Evolutionary conservation across 64 coral and sea anemone genomes (phyloP).

Genomic region (Montipora foliosa): DNA sequence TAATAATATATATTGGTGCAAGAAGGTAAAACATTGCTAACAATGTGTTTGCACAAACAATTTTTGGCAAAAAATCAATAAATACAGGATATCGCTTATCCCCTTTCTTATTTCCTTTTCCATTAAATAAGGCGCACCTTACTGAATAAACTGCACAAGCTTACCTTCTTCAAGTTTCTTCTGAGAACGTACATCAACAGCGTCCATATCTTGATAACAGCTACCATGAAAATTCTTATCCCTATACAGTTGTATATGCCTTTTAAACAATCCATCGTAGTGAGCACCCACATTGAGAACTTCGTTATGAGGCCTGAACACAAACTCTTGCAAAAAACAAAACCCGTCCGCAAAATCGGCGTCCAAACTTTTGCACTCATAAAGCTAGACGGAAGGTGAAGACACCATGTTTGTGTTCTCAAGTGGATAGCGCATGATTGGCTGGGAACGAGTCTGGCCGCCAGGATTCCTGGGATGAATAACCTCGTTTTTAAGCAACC

Average conservation of each 20-base stretch:
- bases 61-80: neutral
- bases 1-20: constrained; percentile 17
- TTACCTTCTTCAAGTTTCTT: constrained; percentile 72
- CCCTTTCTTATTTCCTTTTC: neutral
- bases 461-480: neutral
- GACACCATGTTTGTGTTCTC: constrained; percentile 55
- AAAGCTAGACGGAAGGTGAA: constrained; percentile 19
- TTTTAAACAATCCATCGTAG: constrained; percentile 67
- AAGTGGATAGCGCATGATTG: constrained; percentile 50
- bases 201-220: constrained; percentile 66
- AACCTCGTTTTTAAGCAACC: neutral
- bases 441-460: constrained; percentile 37
- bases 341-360: constrained; percentile 45
- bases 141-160: neutral
- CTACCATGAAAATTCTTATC: constrained; percentile 69
- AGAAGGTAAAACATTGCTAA: neutral
- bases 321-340: constrained; percentile 57
- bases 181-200: constrained; percentile 63
- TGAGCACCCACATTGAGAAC: constrained; percentile 45
- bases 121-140: neutral
- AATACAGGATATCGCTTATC: neutral
- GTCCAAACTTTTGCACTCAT: constrained; percentile 59
- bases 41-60: constrained; percentile 7
- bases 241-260: constrained; percentile 54
- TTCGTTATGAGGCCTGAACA: constrained; percentile 28